A percentile compares a stretch with the other conserved stretches of the same genome.
phyloP scores from a whole-genome alignment of 92 coral and sea anemone species.

The Epizoanthus stellaris region DNA sequence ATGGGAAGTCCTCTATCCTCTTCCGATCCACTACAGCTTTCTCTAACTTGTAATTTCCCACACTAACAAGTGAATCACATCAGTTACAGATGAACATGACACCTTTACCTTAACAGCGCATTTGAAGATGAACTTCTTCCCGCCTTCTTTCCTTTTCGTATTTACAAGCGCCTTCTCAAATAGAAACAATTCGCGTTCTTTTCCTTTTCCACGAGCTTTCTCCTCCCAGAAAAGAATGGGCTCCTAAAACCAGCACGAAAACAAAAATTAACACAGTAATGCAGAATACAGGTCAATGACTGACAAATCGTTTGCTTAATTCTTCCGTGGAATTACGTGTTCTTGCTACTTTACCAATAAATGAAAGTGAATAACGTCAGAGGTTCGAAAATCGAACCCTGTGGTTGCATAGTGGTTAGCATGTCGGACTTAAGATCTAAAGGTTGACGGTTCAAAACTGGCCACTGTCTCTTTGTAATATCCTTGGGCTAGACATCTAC shows the following conservation, averaged over 20 bases:
- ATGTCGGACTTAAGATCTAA: too few relatives aligned
- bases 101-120: slow-evolving; percentile 79
- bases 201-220: slow-evolving; percentile 95
- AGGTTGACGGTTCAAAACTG: too few relatives aligned
- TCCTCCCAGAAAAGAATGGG: slow-evolving; percentile 96
- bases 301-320: too few relatives aligned
- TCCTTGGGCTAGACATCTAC: too few relatives aligned
- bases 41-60: background rate
- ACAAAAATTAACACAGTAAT: background rate
- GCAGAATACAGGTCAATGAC: background rate
- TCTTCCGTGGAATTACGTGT: too few relatives aligned
- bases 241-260: slow-evolving; percentile 60
- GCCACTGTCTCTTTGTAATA: too few relatives aligned
- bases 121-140: slow-evolving; percentile 84
- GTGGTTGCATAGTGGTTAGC: too few relatives aligned
- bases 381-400: too few relatives aligned
- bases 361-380: too few relatives aligned
- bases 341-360: too few relatives aligned
- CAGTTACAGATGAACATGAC: too few relatives aligned
- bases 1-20: background rate
- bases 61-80: background rate
- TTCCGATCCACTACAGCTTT: background rate
- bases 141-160: slow-evolving; percentile 90
- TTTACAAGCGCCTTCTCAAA: slow-evolving; percentile 96
- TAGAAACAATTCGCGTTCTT: slow-evolving; percentile 89